Evolutionary conservation across 2,113 vertebrate genomes (phyloP).

Genomic region (Xiphorhynchus elegans): DNA sequence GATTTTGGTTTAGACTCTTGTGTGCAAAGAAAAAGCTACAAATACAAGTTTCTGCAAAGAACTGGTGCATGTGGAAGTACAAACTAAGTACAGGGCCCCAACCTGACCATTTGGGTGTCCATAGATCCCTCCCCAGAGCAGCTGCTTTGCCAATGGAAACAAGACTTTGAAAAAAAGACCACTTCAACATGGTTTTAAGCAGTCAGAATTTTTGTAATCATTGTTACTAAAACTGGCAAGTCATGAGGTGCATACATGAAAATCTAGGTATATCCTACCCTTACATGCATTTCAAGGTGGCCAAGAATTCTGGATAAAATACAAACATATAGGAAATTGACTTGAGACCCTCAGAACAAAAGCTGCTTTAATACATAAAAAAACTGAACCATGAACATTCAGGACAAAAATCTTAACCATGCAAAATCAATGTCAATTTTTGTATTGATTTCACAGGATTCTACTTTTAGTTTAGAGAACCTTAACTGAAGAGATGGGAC

Average conservation of each 20-base stretch:
- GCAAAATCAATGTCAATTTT: neutral
- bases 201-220: neutral
- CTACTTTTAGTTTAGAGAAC: neutral
- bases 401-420: neutral
- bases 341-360: neutral
- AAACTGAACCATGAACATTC: neutral
- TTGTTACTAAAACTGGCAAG: neutral
- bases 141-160: neutral
- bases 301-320: neutral
- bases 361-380: neutral
- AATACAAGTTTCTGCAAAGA: neutral
- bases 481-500: neutral
- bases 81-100: neutral
- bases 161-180: no score
- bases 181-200: neutral
- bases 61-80: neutral
- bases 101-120: rapidly evolving
- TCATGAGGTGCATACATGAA: neutral
- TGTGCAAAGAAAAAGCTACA: neutral
- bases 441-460: neutral
- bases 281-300: neutral
- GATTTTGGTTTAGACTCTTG: neutral
- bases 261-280: neutral
- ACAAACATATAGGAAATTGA: neutral
- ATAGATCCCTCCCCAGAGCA: neutral